phyloP scores from a whole-genome alignment of 37 sponge, comb jelly and placozoan species.

The Corticium candelabrum region DNA sequence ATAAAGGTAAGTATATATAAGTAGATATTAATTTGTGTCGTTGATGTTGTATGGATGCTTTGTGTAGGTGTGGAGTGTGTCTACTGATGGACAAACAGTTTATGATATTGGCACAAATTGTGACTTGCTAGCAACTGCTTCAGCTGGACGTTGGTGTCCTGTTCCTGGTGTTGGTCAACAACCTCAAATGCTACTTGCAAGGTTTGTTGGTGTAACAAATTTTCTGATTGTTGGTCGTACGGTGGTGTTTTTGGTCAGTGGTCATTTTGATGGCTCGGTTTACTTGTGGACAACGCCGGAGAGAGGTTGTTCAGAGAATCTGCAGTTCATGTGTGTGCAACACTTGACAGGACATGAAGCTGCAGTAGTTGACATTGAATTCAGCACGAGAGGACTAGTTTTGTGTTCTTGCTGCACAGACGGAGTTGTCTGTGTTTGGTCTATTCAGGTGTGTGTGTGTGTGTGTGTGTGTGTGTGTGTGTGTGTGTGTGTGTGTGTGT shows the following conservation, averaged over 20 bases:
- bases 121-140: neutral
- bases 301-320: neutral
- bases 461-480: neutral
- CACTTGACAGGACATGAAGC: neutral
- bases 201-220: slow-evolving; percentile 19
- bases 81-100: neutral
- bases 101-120: neutral
- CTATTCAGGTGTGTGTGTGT: slow-evolving; percentile 21
- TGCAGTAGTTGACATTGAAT: slow-evolving; percentile 19
- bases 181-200: slow-evolving; percentile 28
- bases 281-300: neutral
- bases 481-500: too few relatives aligned
- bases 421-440: slow-evolving; percentile 56
- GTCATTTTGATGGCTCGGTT: slow-evolving; percentile 7
- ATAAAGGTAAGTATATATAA: neutral
- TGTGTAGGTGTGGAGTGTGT: neutral
- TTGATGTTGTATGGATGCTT: too few relatives aligned
- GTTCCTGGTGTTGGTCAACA: neutral
- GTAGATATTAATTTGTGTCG: neutral
- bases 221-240: too few relatives aligned
- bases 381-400: slow-evolving; percentile 21
- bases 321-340: neutral
- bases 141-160: neutral
- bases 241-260: too few relatives aligned
- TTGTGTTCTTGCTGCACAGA: slow-evolving; percentile 53